Percentiles rank a stretch among this genome's conserved stretches.
phyloP scores from a whole-genome alignment of 2,797 vertebrate species.

The Melanogrammus aeglefinus region DNA sequence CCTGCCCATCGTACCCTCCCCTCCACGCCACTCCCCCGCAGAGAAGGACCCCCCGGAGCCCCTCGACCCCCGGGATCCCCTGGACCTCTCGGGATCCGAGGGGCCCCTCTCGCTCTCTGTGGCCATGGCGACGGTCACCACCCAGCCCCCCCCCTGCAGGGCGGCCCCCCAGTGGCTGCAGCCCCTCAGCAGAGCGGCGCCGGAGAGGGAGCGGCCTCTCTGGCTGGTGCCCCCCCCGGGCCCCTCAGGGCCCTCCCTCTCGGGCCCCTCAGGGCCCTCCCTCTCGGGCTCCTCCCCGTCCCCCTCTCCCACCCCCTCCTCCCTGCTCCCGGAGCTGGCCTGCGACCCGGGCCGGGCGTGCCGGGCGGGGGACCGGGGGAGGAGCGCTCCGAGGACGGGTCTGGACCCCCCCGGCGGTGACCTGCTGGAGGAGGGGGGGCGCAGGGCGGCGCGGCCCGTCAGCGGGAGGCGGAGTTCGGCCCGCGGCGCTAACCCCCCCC shows the following conservation, averaged over 20 bases:
- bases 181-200: slow-evolving; percentile 59
- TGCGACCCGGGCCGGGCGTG: slow-evolving; percentile 66
- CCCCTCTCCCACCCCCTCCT: slow-evolving; percentile 30
- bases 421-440: slow-evolving; percentile 65
- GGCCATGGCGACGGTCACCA: slow-evolving; percentile 63
- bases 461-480: slow-evolving; percentile 79
- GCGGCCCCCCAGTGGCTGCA: slow-evolving; percentile 82
- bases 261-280: background rate
- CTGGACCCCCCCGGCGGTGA: slow-evolving; percentile 57
- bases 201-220: slow-evolving; percentile 62
- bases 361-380: slow-evolving; percentile 49
- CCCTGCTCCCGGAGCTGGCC: slow-evolving; percentile 59
- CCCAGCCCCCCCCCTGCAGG: slow-evolving; percentile 67
- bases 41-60: slow-evolving; percentile 56
- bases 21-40: slow-evolving; percentile 28
- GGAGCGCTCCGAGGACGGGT: slow-evolving; percentile 49
- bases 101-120: slow-evolving; percentile 61
- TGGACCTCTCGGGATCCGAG: slow-evolving; percentile 44
- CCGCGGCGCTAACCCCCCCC: slow-evolving; percentile 49
- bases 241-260: slow-evolving; percentile 22
- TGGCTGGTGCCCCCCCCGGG: slow-evolving; percentile 71
- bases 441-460: slow-evolving; percentile 62
- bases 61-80: slow-evolving; percentile 40
- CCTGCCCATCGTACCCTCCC: slow-evolving; percentile 39
- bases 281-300: background rate